phyloP scores from a whole-genome alignment of 1,140 invertebrate genomes.

The Epicauta chinensis region DNA sequence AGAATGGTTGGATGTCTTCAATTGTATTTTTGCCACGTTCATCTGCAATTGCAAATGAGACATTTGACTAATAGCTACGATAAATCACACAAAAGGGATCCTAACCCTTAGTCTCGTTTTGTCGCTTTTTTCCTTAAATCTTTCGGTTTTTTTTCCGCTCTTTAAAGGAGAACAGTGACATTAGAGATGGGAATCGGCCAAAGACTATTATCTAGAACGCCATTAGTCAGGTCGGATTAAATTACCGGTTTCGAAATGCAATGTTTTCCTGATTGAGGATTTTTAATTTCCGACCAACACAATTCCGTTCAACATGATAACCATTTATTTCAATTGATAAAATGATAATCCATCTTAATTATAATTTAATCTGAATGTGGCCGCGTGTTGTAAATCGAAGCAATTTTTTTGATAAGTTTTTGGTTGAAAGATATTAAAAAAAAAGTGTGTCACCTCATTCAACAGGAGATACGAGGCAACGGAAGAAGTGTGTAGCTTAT shows the following conservation, averaged over 20 bases:
- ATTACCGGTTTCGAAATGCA: slow-evolving; percentile 24
- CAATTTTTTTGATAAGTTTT: too few species aligned
- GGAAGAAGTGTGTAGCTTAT: slow-evolving; percentile 35
- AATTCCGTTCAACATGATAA: not conserved
- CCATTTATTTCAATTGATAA: too few species aligned
- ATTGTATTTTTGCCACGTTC: slow-evolving; percentile 23
- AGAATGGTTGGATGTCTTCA: slow-evolving; percentile 15
- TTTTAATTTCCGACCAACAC: slow-evolving; percentile 29
- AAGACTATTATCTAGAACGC: slow-evolving; percentile 29
- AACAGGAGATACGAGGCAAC: slow-evolving; percentile 29
- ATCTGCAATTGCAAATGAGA: slow-evolving; percentile 32
- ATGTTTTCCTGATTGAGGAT: slow-evolving; percentile 27
- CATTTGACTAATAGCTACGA: slow-evolving; percentile 28
- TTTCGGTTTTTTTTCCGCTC: slow-evolving; percentile 3
- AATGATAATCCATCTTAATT: too few species aligned
- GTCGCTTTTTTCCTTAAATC: slow-evolving; percentile 22
- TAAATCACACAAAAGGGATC: slow-evolving; percentile 32
- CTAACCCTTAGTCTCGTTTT: not conserved
- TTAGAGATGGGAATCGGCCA: slow-evolving; percentile 29
- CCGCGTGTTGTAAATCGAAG: too few species aligned
- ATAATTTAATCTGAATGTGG: too few species aligned
- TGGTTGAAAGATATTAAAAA: too few species aligned
- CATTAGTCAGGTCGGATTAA: slow-evolving; percentile 33
- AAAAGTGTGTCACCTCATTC: slow-evolving; percentile 28
- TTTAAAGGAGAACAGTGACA: slow-evolving; percentile 23